Conservation (phyloP, 2,888 invertebrate genomes). For the Pristionchus maxplancki region DNA sequence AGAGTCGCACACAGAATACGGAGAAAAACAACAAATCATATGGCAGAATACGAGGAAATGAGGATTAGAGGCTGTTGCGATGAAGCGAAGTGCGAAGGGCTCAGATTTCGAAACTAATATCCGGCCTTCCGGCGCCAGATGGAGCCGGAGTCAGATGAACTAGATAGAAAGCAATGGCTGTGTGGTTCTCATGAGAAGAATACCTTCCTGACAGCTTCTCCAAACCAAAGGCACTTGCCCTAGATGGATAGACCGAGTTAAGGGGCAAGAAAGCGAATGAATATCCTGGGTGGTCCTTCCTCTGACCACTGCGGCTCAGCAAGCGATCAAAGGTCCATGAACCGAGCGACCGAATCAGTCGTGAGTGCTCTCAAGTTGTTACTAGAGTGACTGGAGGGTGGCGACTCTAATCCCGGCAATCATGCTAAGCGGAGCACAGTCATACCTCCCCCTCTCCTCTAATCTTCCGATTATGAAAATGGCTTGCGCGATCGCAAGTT, state of each 20-base stretch:
- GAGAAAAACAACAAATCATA: neutral
- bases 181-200: too few species aligned
- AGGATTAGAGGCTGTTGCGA: neutral
- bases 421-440: neutral
- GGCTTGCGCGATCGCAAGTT: neutral
- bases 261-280: too few species aligned
- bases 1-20: neutral
- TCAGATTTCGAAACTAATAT: neutral
- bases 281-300: too few species aligned
- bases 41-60: neutral
- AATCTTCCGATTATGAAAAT: neutral
- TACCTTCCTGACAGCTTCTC: too few species aligned
- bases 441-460: neutral
- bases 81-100: neutral
- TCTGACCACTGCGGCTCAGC: too few species aligned
- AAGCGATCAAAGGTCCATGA: neutral
- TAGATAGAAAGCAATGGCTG: too few species aligned
- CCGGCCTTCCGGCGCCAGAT: neutral
- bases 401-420: neutral
- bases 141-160: too few species aligned
- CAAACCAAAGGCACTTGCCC: too few species aligned
- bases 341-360: neutral
- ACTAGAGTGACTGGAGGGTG: too few species aligned
- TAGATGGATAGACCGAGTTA: too few species aligned
- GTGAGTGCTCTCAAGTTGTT: too few species aligned